Evolutionary conservation across 1,140 invertebrate species (phyloP), one percentile per base, ranked within the genome.

Genomic region (Colletes gigas): DNA sequence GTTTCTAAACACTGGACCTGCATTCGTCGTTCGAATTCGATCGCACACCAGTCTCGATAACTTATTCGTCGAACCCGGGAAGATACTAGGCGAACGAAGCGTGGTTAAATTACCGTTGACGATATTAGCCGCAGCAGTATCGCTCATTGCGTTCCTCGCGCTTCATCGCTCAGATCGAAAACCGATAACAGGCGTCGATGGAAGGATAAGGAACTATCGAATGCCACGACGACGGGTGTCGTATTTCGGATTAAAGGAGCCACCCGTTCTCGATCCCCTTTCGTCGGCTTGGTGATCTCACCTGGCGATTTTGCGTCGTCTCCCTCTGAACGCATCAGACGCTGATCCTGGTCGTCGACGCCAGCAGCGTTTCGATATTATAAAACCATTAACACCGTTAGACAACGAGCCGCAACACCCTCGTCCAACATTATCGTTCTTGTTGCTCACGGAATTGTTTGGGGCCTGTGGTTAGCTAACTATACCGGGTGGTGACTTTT

Each of bases 101-200:
- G 85, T 81, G 78, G 83, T 91, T 90, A 89, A 91, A 90, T 89
- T 88, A 88, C 90, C 89, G 85, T 89, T 90, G 86, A 88, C 81
- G 89, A 90, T 91, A 91, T 91, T 90, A 90, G 85, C 86, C 81
- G 60, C 81, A 68, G 88, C 87, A 89, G 90, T 91, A 91, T 90
- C 88, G 81, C 85, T 72, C 73, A 76, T 15, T 59, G 77, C 71
- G 82, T 84, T 89, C 85, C 87, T 86, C 78, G 76, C 83, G 87
- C 83, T 88, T 86, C 85, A 81, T 83, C 78, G 84, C 85, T 86
- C 82, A 89, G 90, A 91, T 90, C 87, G 89, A 90, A 90, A 91
- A 91, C 88, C 89, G 87, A 91, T 91, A 91, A 89, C 84, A 82
- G 82, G 78, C 68, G 19, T 67, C 74, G 80, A 82, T 80, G 82